Conservation (phyloP, 2,888 invertebrate genomes). For the Agrotis segetum region DNA sequence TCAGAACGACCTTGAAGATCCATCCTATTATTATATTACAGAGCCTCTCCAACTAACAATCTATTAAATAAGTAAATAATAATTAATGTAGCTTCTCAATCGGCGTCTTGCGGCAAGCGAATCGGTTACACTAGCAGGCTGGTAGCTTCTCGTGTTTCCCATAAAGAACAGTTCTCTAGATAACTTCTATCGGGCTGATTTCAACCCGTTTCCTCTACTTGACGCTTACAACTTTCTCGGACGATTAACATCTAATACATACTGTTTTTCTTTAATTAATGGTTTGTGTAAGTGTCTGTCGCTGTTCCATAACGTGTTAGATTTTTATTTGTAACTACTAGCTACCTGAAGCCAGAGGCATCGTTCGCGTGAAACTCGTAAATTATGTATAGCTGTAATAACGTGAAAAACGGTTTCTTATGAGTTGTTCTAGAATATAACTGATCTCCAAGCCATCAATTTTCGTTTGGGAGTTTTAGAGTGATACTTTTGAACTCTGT, state of each 20-base stretch:
- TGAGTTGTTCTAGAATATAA: too few relatives aligned
- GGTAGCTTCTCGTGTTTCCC: conserved; percentile 23
- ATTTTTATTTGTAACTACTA: conserved; percentile 18
- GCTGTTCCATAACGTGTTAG: conserved; percentile 20
- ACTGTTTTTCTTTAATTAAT: conserved; percentile 53
- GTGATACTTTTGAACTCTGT: too few relatives aligned
- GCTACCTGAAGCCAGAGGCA: too few relatives aligned
- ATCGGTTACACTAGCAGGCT: conserved; percentile 5
- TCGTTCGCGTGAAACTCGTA: too few relatives aligned
- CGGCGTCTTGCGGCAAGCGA: conserved; percentile 22
- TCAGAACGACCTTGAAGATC: background rate
- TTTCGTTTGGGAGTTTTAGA: too few relatives aligned
- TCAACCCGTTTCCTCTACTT: conserved; percentile 47
- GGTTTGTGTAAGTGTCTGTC: conserved; percentile 24
- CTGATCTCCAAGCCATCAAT: too few relatives aligned
- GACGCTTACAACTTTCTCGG: conserved; percentile 51
- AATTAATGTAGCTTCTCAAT: conserved; percentile 1
- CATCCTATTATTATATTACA: background rate
- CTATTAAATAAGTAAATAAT: conserved; percentile 2
- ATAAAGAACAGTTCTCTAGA: conserved; percentile 30
- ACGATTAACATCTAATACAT: conserved; percentile 52
- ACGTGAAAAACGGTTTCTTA: too few relatives aligned
- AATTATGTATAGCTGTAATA: too few relatives aligned
- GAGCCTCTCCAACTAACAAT: too few relatives aligned
- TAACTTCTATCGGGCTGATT: conserved; percentile 40